Conservation (phyloP, 2,797 vertebrate species). For the Sebastes hubbsi region DNA sequence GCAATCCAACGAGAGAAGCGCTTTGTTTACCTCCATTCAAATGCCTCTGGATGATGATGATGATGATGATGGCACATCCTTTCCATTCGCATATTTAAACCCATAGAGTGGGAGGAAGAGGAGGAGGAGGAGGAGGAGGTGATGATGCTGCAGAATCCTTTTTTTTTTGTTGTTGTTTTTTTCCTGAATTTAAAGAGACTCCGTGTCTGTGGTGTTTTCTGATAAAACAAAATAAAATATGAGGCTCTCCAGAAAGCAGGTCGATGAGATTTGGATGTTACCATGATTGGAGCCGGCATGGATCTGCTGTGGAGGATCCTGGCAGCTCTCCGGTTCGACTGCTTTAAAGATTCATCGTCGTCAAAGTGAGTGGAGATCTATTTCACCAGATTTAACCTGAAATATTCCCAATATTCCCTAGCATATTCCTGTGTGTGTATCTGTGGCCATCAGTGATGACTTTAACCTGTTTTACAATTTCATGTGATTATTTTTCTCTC, state of each 20-base stretch:
- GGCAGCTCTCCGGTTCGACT: conserved; percentile 81
- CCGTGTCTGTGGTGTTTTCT: neutral
- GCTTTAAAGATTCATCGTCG: conserved; percentile 78
- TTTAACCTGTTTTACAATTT: neutral
- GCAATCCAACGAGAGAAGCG: neutral
- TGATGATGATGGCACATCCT: conserved; percentile 13
- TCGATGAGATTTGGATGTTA: conserved; percentile 22
- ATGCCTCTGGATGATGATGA: conserved; percentile 16
- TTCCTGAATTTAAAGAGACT: conserved; percentile 4
- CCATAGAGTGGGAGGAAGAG: neutral
- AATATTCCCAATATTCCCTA: neutral
- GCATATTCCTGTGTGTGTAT: neutral
- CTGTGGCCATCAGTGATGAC: neutral
- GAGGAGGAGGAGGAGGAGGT: neutral
- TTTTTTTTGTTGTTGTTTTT: neutral
- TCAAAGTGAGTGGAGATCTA: conserved; percentile 72
- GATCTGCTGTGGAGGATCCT: conserved; percentile 84
- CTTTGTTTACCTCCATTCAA: conserved; percentile 42
- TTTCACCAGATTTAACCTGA: neutral
- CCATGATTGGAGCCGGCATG: conserved; percentile 77
- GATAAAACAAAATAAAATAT: neutral
- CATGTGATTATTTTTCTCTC: neutral
- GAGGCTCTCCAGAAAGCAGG: conserved; percentile 39
- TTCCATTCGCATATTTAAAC: conserved; percentile 1
- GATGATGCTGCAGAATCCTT: neutral